Conservation (phyloP, 2,113 vertebrate species). For the Festucalex cinctus region DNA sequence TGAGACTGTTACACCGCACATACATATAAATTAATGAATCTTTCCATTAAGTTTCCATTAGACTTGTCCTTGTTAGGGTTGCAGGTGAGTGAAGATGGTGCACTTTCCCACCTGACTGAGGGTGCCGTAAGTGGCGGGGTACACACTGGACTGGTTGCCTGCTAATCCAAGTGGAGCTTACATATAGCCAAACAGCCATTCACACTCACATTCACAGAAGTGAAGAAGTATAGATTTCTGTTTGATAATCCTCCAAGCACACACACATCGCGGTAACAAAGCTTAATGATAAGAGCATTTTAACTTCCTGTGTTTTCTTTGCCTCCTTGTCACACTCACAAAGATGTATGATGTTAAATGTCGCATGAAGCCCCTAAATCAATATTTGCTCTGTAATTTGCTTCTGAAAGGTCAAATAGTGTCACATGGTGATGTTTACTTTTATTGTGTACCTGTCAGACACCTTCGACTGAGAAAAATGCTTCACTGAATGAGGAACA, state of each 20-base stretch:
- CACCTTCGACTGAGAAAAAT: constrained; percentile 25
- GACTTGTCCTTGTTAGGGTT: too few relatives aligned
- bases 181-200: too few relatives aligned
- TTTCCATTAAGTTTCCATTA: too few relatives aligned
- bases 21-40: too few relatives aligned
- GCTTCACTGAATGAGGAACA: constrained; percentile 14
- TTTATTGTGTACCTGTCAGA: constrained; percentile 41
- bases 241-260: neutral
- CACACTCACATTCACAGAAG: too few relatives aligned
- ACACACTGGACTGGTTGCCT: too few relatives aligned
- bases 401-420: constrained; percentile 47
- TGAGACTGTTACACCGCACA: too few relatives aligned
- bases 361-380: constrained; percentile 23
- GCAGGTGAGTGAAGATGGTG: too few relatives aligned
- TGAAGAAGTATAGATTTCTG: neutral
- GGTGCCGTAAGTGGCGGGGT: too few relatives aligned
- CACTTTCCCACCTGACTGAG: too few relatives aligned
- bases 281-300: neutral
- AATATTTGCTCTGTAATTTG: constrained; percentile 49
- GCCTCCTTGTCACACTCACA: neutral
- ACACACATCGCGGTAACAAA: neutral
- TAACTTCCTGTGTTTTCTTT: neutral
- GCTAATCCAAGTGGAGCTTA: too few relatives aligned
- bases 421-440: constrained; percentile 46
- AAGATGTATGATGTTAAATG: constrained; percentile 10